phyloP scores from a whole-genome alignment of 2,888 invertebrate genomes.

The Falcaria lacertinaria region DNA sequence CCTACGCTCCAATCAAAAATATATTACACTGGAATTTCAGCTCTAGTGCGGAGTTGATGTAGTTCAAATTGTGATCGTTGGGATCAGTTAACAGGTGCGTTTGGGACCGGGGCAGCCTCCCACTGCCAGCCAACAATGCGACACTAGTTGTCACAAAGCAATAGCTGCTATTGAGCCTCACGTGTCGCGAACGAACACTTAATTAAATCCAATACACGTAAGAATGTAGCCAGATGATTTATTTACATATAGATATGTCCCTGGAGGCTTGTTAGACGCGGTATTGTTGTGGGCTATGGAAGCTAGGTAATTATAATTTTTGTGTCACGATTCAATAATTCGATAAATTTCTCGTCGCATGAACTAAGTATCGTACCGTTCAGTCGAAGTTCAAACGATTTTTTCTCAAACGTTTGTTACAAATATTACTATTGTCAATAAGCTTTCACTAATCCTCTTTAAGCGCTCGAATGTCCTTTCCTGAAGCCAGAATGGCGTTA shows the following conservation, averaged over 20 bases:
- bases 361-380: neutral
- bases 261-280: slow-evolving; percentile 6
- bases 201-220: slow-evolving; percentile 68
- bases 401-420: slow-evolving; percentile 30
- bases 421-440: slow-evolving; percentile 32
- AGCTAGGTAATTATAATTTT: slow-evolving; percentile 1
- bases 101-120: slow-evolving; percentile 63
- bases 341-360: no score
- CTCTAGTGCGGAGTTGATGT: slow-evolving; percentile 32
- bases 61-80: slow-evolving; percentile 31
- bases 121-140: slow-evolving; percentile 70
- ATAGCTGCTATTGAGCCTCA: slow-evolving; percentile 55
- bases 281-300: neutral
- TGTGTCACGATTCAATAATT: no score
- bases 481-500: slow-evolving; percentile 36
- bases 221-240: slow-evolving; percentile 63
- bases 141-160: slow-evolving; percentile 35
- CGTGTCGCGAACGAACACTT: slow-evolving; percentile 69
- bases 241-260: slow-evolving; percentile 35
- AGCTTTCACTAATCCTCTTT: slow-evolving; percentile 50
- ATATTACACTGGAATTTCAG: slow-evolving; percentile 20
- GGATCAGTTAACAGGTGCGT: slow-evolving; percentile 62
- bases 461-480: slow-evolving; percentile 46
- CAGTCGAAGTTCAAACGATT: no score
- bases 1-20: slow-evolving; percentile 32